Base-by-base conservation (phyloP, 2,888 invertebrate species). In the Rhagophthalmus giganteus region DNA sequence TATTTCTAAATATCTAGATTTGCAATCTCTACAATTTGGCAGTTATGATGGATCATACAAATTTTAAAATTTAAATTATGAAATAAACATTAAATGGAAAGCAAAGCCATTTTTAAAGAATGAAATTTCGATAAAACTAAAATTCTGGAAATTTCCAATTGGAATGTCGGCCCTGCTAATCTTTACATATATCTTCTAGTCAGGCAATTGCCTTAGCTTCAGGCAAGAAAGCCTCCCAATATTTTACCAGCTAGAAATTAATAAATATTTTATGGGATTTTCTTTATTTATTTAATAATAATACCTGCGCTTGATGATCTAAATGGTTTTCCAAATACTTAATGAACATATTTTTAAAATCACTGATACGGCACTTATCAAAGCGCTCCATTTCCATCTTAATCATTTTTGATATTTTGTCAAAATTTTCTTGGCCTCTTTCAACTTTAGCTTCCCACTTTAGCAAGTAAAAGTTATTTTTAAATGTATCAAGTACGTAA, bases 381-480 rank as follows among this genome's bases (percentile, higher is more conserved):
- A 95, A 97, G 40, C 92, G 81, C 63, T 93, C 93, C 74, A 97
- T 82, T 76, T 98, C 97, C 61, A 90, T 90, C 71, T 94, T 92
- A 60, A 98, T 95, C 77, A 91, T 92, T 62, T 87, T 86, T 1
- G 93, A 97, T 70, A 96, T 96, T 68, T 88, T 87, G 72, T 97
- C 94, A 76, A 98, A 98, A 70, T 95, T 96, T 64, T 93, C 90
- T 73, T 97, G 94, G 1, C 95, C 92, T 57, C 95, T 85, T 67
- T 96, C 95, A n/a, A 97, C 95, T 77, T 95, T 95, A 0, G 89
- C 81, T 74, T 96, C 94, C 95, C 94, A 94, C 88, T 94, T 5
- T 20, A 20, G 20, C 7, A 20, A 5, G 7, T 20, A 5, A 20
- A 20, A 20, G 7, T 20, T 5, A 7, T 20, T 20, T 5, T 20